phyloP scores from a whole-genome alignment of 2,888 invertebrate species.

The Melangyna quadrimaculata region DNA sequence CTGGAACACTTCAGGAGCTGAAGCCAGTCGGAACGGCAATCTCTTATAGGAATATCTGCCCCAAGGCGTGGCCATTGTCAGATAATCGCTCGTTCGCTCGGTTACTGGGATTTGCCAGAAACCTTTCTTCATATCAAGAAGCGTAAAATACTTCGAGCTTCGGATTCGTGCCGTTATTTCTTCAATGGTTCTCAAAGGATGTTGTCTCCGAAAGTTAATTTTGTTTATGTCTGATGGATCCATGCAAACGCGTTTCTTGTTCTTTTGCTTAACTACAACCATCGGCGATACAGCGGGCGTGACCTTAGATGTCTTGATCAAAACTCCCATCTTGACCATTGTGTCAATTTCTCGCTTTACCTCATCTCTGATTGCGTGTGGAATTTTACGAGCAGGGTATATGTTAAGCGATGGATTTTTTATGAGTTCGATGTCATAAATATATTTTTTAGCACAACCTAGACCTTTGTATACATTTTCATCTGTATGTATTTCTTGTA shows the following conservation, averaged over 20 bases:
- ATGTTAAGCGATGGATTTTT: conserved; percentile 22
- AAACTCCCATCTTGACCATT: conserved; percentile 33
- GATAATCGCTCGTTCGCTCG: neutral
- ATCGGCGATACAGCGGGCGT: conserved; percentile 6
- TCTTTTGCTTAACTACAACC: conserved; percentile 7
- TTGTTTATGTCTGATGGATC: conserved; percentile 3
- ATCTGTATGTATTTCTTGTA: neutral
- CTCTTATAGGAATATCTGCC: conserved; percentile 4
- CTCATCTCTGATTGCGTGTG: conserved; percentile 25
- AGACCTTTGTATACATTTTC: conserved; percentile 19
- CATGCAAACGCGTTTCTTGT: conserved; percentile 8
- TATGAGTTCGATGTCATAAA: conserved; percentile 33
- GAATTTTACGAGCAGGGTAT: conserved; percentile 36
- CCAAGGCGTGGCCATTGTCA: conserved; percentile 10
- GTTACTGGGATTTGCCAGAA: conserved; percentile 15
- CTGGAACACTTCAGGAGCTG: neutral
- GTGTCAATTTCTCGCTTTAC: conserved; percentile 34
- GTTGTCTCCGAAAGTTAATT: conserved; percentile 1
- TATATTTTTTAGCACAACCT: conserved; percentile 12
- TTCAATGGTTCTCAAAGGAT: neutral
- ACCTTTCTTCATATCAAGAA: conserved; percentile 6
- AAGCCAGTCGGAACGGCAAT: neutral
- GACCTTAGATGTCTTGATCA: neutral
- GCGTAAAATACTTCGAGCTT: conserved; percentile 15
- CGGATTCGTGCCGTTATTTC: conserved; percentile 4